phyloP scores from a whole-genome alignment of 2,888 invertebrate species.

The Mimas tiliae region DNA sequence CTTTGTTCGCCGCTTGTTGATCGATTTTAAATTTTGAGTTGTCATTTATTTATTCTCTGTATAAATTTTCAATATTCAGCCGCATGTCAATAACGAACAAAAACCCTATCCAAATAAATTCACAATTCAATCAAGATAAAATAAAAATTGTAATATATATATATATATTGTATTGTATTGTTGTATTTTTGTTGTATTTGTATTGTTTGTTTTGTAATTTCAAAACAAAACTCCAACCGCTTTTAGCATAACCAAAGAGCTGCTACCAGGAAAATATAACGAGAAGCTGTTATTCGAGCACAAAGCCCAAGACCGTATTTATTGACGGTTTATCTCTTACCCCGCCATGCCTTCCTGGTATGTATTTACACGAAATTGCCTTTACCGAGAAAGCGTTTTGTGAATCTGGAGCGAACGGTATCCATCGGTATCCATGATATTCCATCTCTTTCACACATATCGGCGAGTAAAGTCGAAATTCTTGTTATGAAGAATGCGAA shows the following conservation, averaged over 20 bases:
- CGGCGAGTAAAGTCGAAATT: conserved; percentile 3
- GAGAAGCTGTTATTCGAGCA: conserved; percentile 29
- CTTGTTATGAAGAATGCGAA: conserved; percentile 8
- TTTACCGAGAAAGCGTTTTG: conserved; percentile 55
- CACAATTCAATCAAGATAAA: background rate
- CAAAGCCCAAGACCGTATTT: conserved; percentile 26
- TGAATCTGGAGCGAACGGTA: conserved; percentile 62
- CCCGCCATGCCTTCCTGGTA: conserved; percentile 51
- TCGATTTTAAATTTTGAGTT: background rate
- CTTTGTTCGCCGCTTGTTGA: background rate
- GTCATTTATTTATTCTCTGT: background rate
- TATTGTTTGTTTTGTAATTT: too few species aligned
- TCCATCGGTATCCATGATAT: conserved; percentile 46
- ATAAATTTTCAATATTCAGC: background rate
- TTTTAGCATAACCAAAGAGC: conserved; percentile 11
- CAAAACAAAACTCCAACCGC: background rate
- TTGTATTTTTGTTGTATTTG: too few species aligned
- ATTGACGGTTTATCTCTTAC: conserved; percentile 25
- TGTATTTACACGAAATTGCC: conserved; percentile 54
- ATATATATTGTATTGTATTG: too few species aligned
- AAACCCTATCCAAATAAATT: background rate
- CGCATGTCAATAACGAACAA: background rate
- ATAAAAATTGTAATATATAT: too few species aligned
- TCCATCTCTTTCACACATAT: conserved; percentile 14
- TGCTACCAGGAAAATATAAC: conserved; percentile 42